Percentiles rank a stretch among this genome's conserved stretches.
These are phyloP conservation scores for Danio aesculapii DNA, from an alignment of 2,797 vertebrate genomes.

Conservation along the genomic window DNA sequence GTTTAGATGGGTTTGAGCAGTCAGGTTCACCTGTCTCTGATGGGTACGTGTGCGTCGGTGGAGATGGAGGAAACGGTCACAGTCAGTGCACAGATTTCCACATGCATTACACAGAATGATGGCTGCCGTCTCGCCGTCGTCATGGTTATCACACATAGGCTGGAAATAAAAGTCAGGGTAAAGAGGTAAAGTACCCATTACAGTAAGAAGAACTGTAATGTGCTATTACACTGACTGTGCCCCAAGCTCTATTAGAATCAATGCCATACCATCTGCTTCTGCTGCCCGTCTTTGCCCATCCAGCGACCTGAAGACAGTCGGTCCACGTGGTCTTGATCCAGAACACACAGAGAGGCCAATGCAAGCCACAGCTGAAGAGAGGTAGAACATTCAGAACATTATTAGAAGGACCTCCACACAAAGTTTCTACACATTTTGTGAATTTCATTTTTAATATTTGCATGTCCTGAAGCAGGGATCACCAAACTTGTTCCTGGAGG, in stretches of 20 bases:
- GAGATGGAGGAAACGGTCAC: slow-evolving; percentile 97
- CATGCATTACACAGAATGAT: slow-evolving; percentile 97
- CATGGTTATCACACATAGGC: slow-evolving; percentile 99
- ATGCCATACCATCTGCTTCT: slow-evolving; percentile 95
- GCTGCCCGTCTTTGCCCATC: slow-evolving; percentile 99
- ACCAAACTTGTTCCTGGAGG: too few relatives aligned
- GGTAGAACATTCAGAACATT: not conserved
- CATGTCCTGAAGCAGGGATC: too few relatives aligned
- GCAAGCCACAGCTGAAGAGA: slow-evolving; percentile 92
- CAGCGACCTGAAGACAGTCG: slow-evolving; percentile 96
- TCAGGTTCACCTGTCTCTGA: slow-evolving; percentile 90
- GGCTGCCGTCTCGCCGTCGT: slow-evolving; percentile 97
- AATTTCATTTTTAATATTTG: not conserved
- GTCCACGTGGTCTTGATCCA: slow-evolving; percentile 99
- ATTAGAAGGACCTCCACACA: not conserved
- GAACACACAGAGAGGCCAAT: slow-evolving; percentile 95
- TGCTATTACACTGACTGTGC: not conserved
- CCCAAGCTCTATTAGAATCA: not conserved
- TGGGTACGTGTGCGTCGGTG: slow-evolving; percentile 97
- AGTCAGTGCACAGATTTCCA: slow-evolving; percentile 98
- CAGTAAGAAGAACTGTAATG: not conserved
- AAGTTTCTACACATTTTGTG: not conserved
- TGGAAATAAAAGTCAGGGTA: slow-evolving; percentile 61
- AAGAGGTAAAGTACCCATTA: not conserved
- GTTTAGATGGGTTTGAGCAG: not conserved